Conservation (phyloP, 1,140 invertebrate genomes). For the Sogatella furcifera region DNA sequence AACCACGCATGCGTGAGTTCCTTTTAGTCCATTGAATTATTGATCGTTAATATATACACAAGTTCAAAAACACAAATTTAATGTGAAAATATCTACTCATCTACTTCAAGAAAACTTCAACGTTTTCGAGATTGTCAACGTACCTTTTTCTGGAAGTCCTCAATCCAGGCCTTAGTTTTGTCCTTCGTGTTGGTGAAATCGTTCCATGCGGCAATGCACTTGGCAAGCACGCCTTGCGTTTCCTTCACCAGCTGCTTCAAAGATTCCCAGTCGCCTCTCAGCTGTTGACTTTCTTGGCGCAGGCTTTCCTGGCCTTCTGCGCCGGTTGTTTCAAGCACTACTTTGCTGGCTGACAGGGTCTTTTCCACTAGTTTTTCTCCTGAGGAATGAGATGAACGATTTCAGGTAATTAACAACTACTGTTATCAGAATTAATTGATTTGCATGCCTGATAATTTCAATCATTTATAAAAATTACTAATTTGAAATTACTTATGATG, state of each 20-base stretch:
- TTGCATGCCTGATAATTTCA: no score
- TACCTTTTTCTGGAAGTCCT: conserved; percentile 55
- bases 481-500: no score
- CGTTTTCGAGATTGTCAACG: not conserved
- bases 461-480: no score
- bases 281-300: conserved; percentile 69
- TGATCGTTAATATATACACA: no score
- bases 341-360: conserved; percentile 61
- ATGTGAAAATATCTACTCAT: no score
- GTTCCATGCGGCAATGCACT: conserved; percentile 76
- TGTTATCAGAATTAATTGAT: no score
- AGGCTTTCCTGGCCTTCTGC: conserved; percentile 77
- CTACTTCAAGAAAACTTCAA: no score
- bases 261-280: conserved; percentile 81
- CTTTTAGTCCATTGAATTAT: no score
- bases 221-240: conserved; percentile 59
- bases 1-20: no score
- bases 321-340: conserved; percentile 69
- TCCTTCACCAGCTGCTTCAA: conserved; percentile 70
- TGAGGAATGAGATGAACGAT: conserved; percentile 9
- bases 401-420: no score
- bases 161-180: conserved; percentile 67
- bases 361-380: conserved; percentile 62
- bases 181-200: conserved; percentile 68
- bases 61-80: no score